These are phyloP conservation scores for Galerucella calmariensis DNA, from an alignment of 2,888 invertebrate species.

Conservation along the genomic window DNA sequence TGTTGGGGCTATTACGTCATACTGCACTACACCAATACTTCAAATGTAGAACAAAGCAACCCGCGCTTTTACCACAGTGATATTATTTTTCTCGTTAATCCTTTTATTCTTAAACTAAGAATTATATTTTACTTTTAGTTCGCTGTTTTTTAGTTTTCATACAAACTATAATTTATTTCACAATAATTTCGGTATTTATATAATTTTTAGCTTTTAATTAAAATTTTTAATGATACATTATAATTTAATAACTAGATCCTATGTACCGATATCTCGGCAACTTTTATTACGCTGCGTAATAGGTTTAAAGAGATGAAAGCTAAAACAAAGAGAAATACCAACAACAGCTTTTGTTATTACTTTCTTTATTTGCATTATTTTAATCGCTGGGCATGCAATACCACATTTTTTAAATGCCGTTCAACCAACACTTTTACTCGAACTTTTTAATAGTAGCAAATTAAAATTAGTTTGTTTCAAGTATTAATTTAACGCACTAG, in stretches of 20 bases:
- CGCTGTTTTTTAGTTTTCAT: too few relatives aligned
- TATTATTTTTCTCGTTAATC: too few relatives aligned
- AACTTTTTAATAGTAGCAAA: too few relatives aligned
- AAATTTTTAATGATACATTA: background rate
- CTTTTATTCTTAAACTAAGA: too few relatives aligned
- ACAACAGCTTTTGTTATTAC: background rate
- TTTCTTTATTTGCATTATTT: slow-evolving; percentile 12
- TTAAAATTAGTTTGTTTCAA: too few relatives aligned
- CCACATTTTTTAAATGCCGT: background rate
- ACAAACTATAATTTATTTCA: background rate
- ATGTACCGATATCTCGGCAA: background rate
- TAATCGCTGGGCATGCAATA: background rate
- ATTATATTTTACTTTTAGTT: too few relatives aligned
- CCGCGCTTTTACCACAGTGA: too few relatives aligned
- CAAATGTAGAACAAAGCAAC: too few relatives aligned
- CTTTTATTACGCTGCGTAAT: background rate
- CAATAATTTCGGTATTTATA: background rate
- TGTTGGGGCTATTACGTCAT: too few relatives aligned
- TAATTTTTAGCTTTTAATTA: background rate
- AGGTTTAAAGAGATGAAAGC: slow-evolving; percentile 1
- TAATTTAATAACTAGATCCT: background rate
- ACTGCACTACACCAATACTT: too few relatives aligned
- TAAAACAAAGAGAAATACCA: slow-evolving; percentile 4
- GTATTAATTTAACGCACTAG: too few relatives aligned
- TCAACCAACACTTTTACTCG: background rate